Percentiles rank a stretch among this genome's conserved stretches.
Evolutionary conservation across 2,888 invertebrate genomes (phyloP).

Genomic region (Apamea sordens): DNA sequence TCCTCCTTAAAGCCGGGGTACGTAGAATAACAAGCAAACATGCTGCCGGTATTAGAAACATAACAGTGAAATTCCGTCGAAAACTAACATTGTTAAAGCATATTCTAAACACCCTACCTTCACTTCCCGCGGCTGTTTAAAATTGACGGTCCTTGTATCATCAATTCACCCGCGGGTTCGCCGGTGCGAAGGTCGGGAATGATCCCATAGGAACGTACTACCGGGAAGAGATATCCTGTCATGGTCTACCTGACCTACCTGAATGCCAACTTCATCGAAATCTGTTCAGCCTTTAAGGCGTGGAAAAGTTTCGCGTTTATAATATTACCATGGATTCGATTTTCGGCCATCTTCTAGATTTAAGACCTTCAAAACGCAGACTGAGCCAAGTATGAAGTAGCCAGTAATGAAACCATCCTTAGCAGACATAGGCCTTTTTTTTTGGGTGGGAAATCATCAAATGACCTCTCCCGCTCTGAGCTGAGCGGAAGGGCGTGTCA

Average conservation of each 20-base stretch:
- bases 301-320: not conserved
- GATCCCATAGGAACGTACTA: not conserved
- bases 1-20: not conserved
- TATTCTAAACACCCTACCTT: not conserved
- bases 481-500: no score
- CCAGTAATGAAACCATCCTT: not conserved
- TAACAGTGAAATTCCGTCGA: conserved; percentile 17
- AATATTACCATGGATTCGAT: not conserved
- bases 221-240: no score
- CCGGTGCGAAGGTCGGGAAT: no score
- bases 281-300: not conserved
- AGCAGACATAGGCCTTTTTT: not conserved
- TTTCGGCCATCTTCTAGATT: not conserved
- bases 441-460: no score
- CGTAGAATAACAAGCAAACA: conserved; percentile 12
- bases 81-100: not conserved
- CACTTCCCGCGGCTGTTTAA: not conserved
- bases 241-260: no score
- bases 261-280: not conserved
- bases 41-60: conserved; percentile 6
- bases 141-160: not conserved
- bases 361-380: not conserved
- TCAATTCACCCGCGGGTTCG: not conserved
- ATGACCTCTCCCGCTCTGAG: no score
- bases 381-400: not conserved